Base-by-base conservation (phyloP, 2,113 vertebrate genomes). In the Strix aluco region DNA sequence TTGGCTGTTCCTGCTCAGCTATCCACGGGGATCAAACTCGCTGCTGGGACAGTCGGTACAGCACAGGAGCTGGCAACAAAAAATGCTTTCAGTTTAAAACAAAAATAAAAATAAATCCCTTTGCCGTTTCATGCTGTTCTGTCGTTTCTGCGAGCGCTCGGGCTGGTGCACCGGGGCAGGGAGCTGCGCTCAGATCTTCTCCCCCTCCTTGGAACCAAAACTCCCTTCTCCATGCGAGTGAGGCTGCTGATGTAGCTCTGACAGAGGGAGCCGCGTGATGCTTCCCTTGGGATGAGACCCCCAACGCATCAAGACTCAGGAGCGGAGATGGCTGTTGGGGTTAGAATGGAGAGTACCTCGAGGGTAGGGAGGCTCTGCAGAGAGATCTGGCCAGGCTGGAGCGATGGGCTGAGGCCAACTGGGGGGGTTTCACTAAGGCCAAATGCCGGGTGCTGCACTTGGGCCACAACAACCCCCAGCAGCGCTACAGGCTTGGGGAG, bases 91-190 rank as follows among this genome's bases (percentile, higher is more conserved):
- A 21, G 47, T 26, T 32, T 21, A 3, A n/a, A 54, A 52, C 40
- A 40, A 78, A 23, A 8, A 49, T 49, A 51, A 51, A 51, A 51
- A 51, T 23, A 27, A 65, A 27, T 12, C 40, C 26, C 26, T 36
- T 32, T 20, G 20, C 21, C 15, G 3, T 6, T 36, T 52, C 2
- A 0, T 44, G 20, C 13, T 32, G 27, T 20, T 38, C 34, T 65
- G 47, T 26, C 16, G 6, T 10, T 26, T 30, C 40, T 20, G 44
- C 0, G 3, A 42, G 83, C 6, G 2, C 42, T 7, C 0, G 2
- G 34, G 46, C 27, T 59, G 57, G 20, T 38, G 57, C 46, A 13
- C 11, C 1, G 4, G 29, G 30, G 26, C 44, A 10, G 57, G 44
- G 57, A 51, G 46, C 74, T 6, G 57, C 8, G 11, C 61, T 12